phyloP scores from a whole-genome alignment of 2,888 invertebrate species.

The Rutpela maculata region DNA sequence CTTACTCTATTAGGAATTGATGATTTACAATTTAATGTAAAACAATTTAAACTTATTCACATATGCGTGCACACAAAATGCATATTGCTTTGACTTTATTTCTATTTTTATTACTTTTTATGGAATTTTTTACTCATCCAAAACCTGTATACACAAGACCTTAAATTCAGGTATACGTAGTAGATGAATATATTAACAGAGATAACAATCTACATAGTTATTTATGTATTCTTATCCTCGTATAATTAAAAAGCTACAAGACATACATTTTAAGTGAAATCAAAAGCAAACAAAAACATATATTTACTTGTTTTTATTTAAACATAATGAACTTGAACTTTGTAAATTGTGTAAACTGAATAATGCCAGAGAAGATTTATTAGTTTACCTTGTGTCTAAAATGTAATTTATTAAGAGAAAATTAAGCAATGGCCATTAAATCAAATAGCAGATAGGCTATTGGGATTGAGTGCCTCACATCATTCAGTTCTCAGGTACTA shows the following conservation, averaged over 20 bases:
- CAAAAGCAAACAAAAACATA: not conserved
- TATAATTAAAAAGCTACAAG: not conserved
- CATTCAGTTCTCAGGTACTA: too few species aligned
- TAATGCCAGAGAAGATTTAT: not conserved
- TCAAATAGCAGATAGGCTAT: too few species aligned
- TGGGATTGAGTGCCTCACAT: too few species aligned
- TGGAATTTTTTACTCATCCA: not conserved
- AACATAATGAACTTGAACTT: constrained; percentile 1
- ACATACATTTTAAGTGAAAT: not conserved
- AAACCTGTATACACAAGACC: not conserved
- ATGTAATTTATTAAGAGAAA: too few species aligned
- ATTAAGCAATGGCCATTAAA: too few species aligned
- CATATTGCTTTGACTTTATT: too few species aligned
- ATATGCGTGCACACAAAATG: too few species aligned
- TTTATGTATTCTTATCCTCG: not conserved
- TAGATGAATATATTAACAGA: not conserved
- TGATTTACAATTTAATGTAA: too few species aligned
- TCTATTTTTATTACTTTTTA: too few species aligned
- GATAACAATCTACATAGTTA: not conserved
- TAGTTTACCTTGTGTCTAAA: not conserved
- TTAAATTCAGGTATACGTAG: not conserved
- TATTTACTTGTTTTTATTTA: not conserved
- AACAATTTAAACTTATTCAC: too few species aligned
- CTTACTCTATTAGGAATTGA: too few species aligned
- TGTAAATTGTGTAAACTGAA: not conserved